These are phyloP conservation scores for Neelides sp. DNA, from an alignment of 1,140 invertebrate species.

Conservation along the genomic window DNA sequence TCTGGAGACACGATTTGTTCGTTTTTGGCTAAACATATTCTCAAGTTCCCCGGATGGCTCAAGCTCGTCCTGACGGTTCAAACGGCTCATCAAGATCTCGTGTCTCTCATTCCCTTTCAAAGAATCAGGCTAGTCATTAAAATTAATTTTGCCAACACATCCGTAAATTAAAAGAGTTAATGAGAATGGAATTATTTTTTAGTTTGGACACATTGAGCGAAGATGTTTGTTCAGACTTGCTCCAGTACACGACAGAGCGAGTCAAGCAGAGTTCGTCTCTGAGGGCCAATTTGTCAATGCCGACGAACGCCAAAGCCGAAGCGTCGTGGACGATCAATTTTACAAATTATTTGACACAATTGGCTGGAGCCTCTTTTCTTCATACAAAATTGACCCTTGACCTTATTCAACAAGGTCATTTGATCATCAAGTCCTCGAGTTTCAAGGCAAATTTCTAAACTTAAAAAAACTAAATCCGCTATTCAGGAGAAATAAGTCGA, in stretches of 20 bases:
- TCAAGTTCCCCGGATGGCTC: slow-evolving; percentile 76
- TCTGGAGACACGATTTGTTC: slow-evolving; percentile 82
- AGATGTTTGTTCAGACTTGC: slow-evolving; percentile 1
- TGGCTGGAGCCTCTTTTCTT: slow-evolving; percentile 78
- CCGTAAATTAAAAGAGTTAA: too few species aligned
- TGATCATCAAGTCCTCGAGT: slow-evolving; percentile 82
- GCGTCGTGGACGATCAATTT: too few species aligned
- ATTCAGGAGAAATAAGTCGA: too few species aligned
- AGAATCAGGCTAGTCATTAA: slow-evolving; percentile 39
- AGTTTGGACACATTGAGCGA: slow-evolving; percentile 10
- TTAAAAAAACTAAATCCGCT: too few species aligned
- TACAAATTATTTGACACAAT: slow-evolving; percentile 63
- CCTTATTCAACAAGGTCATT: slow-evolving; percentile 77
- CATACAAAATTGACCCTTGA: slow-evolving; percentile 87
- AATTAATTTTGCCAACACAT: too few species aligned
- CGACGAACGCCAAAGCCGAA: too few species aligned
- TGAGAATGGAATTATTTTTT: too few species aligned
- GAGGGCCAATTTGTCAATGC: too few species aligned
- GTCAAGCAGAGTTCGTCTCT: too few species aligned
- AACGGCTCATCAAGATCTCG: slow-evolving; percentile 65
- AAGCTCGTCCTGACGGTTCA: slow-evolving; percentile 80
- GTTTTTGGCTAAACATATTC: slow-evolving; percentile 68
- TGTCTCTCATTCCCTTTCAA: slow-evolving; percentile 65
- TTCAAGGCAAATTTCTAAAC: slow-evolving; percentile 56
- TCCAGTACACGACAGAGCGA: background rate